Evolutionary conservation across 2,888 invertebrate species (phyloP).

Genomic region (Aporophyla nigra): DNA sequence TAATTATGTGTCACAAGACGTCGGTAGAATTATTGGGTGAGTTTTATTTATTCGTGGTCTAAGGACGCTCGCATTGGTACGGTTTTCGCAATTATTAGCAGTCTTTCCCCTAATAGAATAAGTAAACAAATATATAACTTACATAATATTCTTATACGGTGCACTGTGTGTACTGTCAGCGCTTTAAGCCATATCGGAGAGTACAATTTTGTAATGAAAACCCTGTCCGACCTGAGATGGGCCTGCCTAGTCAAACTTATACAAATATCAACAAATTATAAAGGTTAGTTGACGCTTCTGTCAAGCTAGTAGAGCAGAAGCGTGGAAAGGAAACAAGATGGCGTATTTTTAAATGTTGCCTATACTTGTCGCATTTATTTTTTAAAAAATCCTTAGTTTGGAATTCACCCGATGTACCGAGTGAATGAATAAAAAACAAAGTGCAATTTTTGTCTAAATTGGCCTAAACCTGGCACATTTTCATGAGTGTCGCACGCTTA

Average conservation of each 20-base stretch:
- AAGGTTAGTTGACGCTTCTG: not conserved
- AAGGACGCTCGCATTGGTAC: conserved; percentile 48
- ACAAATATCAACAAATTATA: not conserved
- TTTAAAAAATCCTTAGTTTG: not conserved
- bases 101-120: conserved; percentile 50
- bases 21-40: conserved; percentile 44
- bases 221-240: not conserved
- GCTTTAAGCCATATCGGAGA: conserved; percentile 47
- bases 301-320: not conserved
- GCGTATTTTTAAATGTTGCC: conserved; percentile 11
- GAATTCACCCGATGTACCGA: conserved; percentile 2
- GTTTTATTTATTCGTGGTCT: conserved; percentile 55
- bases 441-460: conserved; percentile 2
- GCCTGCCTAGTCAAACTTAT: not conserved
- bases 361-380: not conserved
- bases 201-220: conserved; percentile 40
- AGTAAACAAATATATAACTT: conserved; percentile 47
- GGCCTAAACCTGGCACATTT: not conserved
- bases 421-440: not conserved
- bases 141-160: conserved; percentile 45
- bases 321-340: conserved; percentile 5
- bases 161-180: conserved; percentile 43
- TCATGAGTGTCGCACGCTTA: not conserved
- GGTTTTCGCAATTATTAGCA: conserved; percentile 60
- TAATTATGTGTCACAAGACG: conserved; percentile 58